Conservation (phyloP, 2,888 invertebrate species). For the Malachius bipustulatus region DNA sequence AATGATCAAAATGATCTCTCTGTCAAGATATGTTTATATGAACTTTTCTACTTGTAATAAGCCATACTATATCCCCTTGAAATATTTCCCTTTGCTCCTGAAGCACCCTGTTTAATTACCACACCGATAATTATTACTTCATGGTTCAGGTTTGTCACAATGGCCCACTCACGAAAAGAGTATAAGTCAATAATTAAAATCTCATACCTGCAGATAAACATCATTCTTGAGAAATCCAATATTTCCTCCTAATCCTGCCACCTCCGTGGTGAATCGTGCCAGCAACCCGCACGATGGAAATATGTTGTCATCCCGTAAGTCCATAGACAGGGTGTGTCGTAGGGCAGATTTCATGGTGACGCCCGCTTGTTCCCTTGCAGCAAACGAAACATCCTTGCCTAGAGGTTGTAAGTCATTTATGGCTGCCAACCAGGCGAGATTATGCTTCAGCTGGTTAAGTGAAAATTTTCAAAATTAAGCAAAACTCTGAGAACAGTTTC, state of each 20-base stretch:
- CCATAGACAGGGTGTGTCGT: slow-evolving; percentile 66
- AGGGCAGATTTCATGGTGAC: slow-evolving; percentile 81
- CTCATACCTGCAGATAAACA: slow-evolving; percentile 56
- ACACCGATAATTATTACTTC: too few relatives aligned
- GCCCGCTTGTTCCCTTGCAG: slow-evolving; percentile 79
- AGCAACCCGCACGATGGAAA: slow-evolving; percentile 67
- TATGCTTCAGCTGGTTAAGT: slow-evolving; percentile 57
- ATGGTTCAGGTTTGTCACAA: too few relatives aligned
- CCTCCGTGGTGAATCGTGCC: slow-evolving; percentile 65
- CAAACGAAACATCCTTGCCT: slow-evolving; percentile 64
- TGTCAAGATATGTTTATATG: too few relatives aligned
- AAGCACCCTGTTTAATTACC: too few relatives aligned
- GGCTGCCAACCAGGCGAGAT: slow-evolving; percentile 76
- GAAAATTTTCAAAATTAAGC: slow-evolving; percentile 6
- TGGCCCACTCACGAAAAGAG: too few relatives aligned
- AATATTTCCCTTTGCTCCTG: too few relatives aligned
- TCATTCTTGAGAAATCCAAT: slow-evolving; percentile 83
- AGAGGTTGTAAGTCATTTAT: slow-evolving; percentile 69
- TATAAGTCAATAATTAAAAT: slow-evolving; percentile 51
- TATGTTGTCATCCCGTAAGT: slow-evolving; percentile 66
- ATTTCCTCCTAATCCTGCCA: slow-evolving; percentile 84
- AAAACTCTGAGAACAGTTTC: not conserved
- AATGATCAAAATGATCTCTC: too few relatives aligned
- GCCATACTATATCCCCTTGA: too few relatives aligned
- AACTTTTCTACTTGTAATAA: too few relatives aligned